These are phyloP conservation scores for Sciurus niger DNA, from an alignment of 2,113 vertebrate species.

Conservation along the genomic window DNA sequence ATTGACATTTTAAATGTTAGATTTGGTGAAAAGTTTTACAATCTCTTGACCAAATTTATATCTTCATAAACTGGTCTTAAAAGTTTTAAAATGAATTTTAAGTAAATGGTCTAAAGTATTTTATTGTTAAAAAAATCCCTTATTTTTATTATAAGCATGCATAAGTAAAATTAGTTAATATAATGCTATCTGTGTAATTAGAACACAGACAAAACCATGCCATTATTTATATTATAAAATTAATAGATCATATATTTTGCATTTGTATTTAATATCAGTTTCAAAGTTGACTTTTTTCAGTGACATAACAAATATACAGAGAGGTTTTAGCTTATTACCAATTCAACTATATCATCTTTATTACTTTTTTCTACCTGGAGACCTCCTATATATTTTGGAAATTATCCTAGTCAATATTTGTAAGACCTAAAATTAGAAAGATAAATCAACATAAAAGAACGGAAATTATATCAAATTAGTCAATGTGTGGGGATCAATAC, in stretches of 20 bases:
- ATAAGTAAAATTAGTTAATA: conserved; percentile 25
- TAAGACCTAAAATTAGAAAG: conserved; percentile 24
- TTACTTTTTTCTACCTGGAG: not conserved
- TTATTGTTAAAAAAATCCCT: not conserved
- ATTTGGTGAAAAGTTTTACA: not conserved
- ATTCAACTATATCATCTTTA: not conserved
- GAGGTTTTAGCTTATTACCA: not conserved
- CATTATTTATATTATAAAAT: conserved; percentile 25
- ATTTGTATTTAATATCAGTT: not conserved
- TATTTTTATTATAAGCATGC: conserved; percentile 20
- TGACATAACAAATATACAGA: not conserved
- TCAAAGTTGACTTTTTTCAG: conserved; percentile 41
- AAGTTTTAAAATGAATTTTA: not conserved
- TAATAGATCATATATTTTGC: not conserved
- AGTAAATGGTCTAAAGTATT: not conserved
- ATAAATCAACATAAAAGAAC: not conserved
- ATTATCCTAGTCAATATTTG: not conserved
- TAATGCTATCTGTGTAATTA: not conserved
- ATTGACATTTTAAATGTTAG: not conserved
- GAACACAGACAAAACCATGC: not conserved
- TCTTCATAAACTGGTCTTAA: not conserved
- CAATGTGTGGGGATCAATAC: not conserved
- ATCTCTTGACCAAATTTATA: not conserved
- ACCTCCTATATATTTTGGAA: not conserved
- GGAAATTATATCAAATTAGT: not conserved